Base-by-base conservation (phyloP, 2,113 vertebrate genomes). In the Scopus umbretta region DNA sequence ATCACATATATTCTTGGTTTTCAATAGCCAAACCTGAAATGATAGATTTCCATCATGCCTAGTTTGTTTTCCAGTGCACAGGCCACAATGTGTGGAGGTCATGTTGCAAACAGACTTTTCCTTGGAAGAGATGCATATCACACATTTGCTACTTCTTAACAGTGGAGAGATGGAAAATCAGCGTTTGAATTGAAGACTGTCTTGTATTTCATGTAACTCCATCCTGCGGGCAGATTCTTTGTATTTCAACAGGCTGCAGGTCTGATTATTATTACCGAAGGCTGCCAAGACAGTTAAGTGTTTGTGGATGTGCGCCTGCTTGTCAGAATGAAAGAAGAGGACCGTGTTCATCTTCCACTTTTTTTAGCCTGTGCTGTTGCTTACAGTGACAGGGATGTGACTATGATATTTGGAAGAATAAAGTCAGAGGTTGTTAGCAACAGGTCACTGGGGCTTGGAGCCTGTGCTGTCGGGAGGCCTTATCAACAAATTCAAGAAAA, bases 171-270 rank as follows among this genome's bases (percentile, higher is more conserved):
- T n/a, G 38, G 80, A 94, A 94, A 87, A 83, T 49, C 40, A 80
- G 30, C n/a, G 3, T 78, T 58, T 84, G 70, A 89, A 91, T 58
- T 42, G 72, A 92, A 68, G 43, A 66, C 73, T 63, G 66, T 56
- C 94, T 94, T 90, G 55, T 65, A 45, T 95, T 96, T 96, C 89
- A 73, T 0, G 47, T 94, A 92, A 94, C 58, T 26, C 55, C 88
- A 70, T 21, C 53, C 66, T 55, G 43, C 32, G 30, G 75, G 81
- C 43, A 40, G 15, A 27, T 59, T 66, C 36, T 83, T 58, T 90
- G 16, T 68, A 66, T 88, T 86, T 71, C 72, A 79, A 62, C 11
- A 40, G 62, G 16, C 27, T 76, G 16, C 16, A 55, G n/a, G 36
- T 59, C 81, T 92, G 45, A 88, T 91, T 81, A 47, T 94, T 87